Conservation (phyloP, 2,797 vertebrate species). For the Dromococcyx pavoninus region DNA sequence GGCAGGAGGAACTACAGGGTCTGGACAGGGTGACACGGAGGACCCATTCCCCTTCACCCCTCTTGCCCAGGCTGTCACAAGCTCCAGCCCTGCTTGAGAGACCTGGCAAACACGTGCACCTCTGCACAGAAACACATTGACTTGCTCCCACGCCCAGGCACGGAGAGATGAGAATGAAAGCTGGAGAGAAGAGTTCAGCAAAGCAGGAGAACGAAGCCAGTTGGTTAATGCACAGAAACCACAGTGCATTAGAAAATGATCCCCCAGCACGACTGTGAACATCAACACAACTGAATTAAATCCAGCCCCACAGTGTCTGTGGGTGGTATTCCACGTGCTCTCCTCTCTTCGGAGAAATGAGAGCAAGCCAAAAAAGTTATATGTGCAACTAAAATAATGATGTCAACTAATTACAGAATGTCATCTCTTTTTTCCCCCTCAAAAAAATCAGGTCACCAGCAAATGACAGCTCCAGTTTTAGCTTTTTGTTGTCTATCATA, state of each 20-base stretch:
- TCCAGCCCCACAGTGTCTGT: background rate
- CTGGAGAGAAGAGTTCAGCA: background rate
- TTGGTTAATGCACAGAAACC: background rate
- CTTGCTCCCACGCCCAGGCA: background rate
- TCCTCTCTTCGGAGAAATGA: background rate
- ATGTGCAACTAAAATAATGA: background rate
- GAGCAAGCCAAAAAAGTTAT: background rate
- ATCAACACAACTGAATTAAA: background rate
- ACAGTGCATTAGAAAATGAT: fast-evolving
- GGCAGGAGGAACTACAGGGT: background rate
- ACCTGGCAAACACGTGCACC: background rate
- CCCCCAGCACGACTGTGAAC: background rate
- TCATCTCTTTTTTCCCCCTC: background rate
- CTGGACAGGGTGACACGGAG: background rate
- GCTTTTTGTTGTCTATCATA: background rate
- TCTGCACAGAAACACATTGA: too few relatives aligned
- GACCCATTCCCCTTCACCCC: fast-evolving
- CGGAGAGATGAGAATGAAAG: background rate
- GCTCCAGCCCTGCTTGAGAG: background rate
- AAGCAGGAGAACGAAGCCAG: background rate
- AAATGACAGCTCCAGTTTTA: background rate
- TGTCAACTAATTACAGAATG: background rate
- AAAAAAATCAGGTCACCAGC: constrained; percentile 9
- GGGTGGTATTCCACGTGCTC: background rate
- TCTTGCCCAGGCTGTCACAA: background rate